Conservation (phyloP, 2,113 vertebrate species). For the Phyllostomus discolor region DNA sequence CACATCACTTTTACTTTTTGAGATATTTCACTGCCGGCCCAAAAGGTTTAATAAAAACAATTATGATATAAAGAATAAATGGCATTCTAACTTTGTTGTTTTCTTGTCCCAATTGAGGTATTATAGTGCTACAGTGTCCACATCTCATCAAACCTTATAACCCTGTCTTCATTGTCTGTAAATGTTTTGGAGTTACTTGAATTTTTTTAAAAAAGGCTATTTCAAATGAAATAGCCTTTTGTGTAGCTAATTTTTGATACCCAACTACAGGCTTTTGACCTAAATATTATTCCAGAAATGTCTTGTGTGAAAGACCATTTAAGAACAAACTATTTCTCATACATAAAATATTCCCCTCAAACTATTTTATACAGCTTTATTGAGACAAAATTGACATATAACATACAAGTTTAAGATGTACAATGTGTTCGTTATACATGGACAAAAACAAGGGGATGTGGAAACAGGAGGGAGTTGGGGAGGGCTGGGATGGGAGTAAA, state of each 20-base stretch:
- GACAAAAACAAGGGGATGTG: no score
- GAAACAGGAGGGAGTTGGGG: no score
- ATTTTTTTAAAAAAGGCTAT: neutral
- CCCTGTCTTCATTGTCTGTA: neutral
- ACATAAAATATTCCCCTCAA: neutral
- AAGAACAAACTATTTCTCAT: neutral
- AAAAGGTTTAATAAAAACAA: neutral
- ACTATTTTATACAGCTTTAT: neutral
- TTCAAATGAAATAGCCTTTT: constrained; percentile 9
- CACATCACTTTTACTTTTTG: neutral
- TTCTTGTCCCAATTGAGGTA: neutral
- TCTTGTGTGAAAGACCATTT: neutral
- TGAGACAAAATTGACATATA: neutral
- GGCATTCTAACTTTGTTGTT: neutral
- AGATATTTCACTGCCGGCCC: neutral
- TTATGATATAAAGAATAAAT: neutral
- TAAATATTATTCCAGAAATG: neutral
- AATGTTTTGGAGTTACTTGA: neutral
- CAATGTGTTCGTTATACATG: neutral
- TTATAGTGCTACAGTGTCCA: neutral
- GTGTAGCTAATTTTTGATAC: neutral
- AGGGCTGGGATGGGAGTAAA: no score
- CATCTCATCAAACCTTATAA: neutral
- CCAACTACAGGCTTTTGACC: neutral
- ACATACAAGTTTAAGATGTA: neutral